phyloP scores from a whole-genome alignment of 2,888 invertebrate genomes.

The Brenthis daphne region DNA sequence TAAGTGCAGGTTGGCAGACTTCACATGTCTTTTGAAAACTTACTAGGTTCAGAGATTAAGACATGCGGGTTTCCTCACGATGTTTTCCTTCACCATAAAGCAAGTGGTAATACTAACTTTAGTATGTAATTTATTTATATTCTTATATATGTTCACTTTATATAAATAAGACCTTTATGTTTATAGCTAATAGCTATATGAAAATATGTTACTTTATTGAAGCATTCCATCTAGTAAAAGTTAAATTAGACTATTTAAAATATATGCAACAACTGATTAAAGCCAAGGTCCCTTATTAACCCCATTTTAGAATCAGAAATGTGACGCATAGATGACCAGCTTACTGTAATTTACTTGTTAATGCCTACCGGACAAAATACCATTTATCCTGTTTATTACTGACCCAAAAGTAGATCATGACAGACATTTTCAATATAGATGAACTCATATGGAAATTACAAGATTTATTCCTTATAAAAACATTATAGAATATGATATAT shows the following conservation, averaged over 20 bases:
- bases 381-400: conserved; percentile 53
- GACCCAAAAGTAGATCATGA: conserved; percentile 30
- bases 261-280: conserved; percentile 36
- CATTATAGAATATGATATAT: too few relatives aligned
- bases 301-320: conserved; percentile 49
- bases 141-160: too few relatives aligned
- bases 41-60: too few relatives aligned
- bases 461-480: neutral
- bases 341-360: conserved; percentile 58
- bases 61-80: too few relatives aligned
- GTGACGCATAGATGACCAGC: conserved; percentile 51
- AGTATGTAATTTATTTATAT: too few relatives aligned
- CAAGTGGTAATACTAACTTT: too few relatives aligned
- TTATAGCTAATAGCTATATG: neutral
- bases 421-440: conserved; percentile 9
- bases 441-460: neutral
- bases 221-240: neutral
- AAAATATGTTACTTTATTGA: neutral
- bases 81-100: too few relatives aligned
- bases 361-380: conserved; percentile 53
- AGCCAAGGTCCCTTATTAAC: conserved; percentile 50
- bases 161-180: too few relatives aligned
- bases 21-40: too few relatives aligned
- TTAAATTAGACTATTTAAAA: conserved; percentile 17
- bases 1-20: too few relatives aligned